These are phyloP conservation scores for Dermolepida albohirtum DNA, from an alignment of 2,888 invertebrate genomes.

Conservation along the genomic window DNA sequence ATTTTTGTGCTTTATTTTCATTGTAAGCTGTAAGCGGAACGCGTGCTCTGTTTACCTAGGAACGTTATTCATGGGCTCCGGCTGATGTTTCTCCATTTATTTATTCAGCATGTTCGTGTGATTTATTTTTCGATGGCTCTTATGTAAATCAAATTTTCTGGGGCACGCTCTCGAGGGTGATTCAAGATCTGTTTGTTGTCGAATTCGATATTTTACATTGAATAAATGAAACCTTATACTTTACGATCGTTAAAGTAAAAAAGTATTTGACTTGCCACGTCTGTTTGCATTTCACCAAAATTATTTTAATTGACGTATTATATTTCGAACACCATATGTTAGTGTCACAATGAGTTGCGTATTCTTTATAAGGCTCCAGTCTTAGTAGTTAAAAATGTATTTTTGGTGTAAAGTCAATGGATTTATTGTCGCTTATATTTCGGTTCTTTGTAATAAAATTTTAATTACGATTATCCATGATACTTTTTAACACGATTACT, in stretches of 20 bases:
- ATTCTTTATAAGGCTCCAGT: too few relatives aligned
- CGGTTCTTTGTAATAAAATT: too few relatives aligned
- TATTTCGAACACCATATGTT: too few relatives aligned
- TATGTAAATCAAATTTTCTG: conserved; percentile 21
- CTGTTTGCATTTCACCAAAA: too few relatives aligned
- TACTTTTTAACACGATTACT: too few relatives aligned
- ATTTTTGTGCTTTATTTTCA: conserved; percentile 27
- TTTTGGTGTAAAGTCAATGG: too few relatives aligned
- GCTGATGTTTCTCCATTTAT: conserved; percentile 8
- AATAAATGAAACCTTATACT: not conserved
- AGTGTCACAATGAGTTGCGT: too few relatives aligned
- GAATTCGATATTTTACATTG: conserved; percentile 10
- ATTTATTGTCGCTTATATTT: too few relatives aligned
- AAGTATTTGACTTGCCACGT: too few relatives aligned
- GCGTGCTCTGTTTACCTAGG: conserved; percentile 11
- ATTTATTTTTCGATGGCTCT: conserved; percentile 31
- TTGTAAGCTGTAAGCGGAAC: conserved; percentile 19
- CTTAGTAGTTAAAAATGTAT: too few relatives aligned
- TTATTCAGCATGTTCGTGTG: conserved; percentile 21
- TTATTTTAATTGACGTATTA: too few relatives aligned
- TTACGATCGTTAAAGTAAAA: not conserved
- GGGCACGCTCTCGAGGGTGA: conserved; percentile 5
- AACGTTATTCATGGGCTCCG: conserved; percentile 18
- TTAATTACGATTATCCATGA: too few relatives aligned
- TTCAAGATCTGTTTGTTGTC: conserved; percentile 11